A percentile compares a stretch with the other conserved stretches of the same genome.
Conservation (phyloP, 2,888 invertebrate genomes). For the Lordiphosa fenestrarum region DNA sequence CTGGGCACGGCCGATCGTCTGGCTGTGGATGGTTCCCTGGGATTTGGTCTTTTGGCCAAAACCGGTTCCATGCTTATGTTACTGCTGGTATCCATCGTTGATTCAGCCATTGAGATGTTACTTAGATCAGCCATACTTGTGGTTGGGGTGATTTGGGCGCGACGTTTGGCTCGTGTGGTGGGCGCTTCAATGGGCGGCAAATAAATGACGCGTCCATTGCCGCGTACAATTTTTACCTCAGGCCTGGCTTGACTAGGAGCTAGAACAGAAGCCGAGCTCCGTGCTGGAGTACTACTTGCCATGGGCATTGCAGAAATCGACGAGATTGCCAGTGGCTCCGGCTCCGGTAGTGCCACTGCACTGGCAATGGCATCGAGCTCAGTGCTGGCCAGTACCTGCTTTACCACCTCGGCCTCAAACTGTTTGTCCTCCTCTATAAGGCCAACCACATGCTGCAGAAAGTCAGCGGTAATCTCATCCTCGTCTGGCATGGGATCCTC, state of each 20-base stretch:
- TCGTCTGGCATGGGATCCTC: constrained; percentile 81
- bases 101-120: constrained; percentile 46
- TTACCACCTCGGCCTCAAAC: constrained; percentile 87
- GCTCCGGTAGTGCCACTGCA: constrained; percentile 25
- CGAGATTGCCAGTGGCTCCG: background rate
- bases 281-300: constrained; percentile 48
- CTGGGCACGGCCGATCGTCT: constrained; percentile 37
- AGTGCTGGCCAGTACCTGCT: constrained; percentile 81
- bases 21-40: constrained; percentile 38
- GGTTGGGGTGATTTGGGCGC: constrained; percentile 80
- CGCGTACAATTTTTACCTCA: constrained; percentile 86
- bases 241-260: constrained; percentile 39
- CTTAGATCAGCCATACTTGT: constrained; percentile 26
- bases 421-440: constrained; percentile 85
- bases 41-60: constrained; percentile 52
- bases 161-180: constrained; percentile 87
- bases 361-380: constrained; percentile 40
- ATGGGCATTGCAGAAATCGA: constrained; percentile 25
- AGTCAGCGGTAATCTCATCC: constrained; percentile 85
- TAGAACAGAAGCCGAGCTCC: constrained; percentile 14
- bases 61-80: constrained; percentile 46
- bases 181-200: constrained; percentile 92
- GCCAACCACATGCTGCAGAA: constrained; percentile 87
- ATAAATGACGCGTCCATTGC: constrained; percentile 88
- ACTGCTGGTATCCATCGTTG: constrained; percentile 41